phyloP scores from a whole-genome alignment of 2,888 invertebrate species.

The Hetaerina titia region DNA sequence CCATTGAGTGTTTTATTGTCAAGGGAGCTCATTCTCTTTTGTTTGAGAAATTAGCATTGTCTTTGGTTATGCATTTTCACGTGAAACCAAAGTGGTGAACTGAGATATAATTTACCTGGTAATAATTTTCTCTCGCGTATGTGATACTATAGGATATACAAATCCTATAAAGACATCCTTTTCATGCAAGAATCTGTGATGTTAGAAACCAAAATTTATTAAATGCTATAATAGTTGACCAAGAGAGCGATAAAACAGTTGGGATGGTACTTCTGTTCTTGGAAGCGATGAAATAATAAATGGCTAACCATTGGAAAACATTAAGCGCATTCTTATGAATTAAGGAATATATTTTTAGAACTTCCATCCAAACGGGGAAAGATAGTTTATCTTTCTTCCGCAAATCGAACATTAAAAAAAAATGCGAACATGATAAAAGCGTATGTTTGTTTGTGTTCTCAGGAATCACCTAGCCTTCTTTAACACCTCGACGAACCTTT shows the following conservation, averaged over 20 bases:
- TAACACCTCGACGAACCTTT: neutral
- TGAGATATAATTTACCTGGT: neutral
- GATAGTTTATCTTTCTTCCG: neutral
- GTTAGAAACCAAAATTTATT: neutral
- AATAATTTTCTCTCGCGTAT: too few relatives aligned
- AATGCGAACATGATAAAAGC: neutral
- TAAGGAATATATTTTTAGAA: neutral
- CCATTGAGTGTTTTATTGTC: neutral
- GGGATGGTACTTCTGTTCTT: neutral
- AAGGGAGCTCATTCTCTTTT: neutral
- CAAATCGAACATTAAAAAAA: neutral
- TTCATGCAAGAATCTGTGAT: neutral
- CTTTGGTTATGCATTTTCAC: neutral
- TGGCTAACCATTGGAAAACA: neutral
- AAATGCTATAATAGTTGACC: neutral
- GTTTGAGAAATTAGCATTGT: neutral
- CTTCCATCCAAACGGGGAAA: neutral
- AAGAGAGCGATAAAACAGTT: neutral
- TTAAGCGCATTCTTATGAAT: neutral
- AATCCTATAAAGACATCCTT: too few relatives aligned
- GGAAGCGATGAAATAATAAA: neutral
- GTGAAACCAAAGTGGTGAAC: neutral
- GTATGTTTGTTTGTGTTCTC: constrained; percentile 32
- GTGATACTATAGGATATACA: too few relatives aligned
- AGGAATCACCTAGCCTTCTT: neutral